Base-by-base conservation (phyloP, 1,140 invertebrate species). In the Oncopeltus fasciatus region DNA sequence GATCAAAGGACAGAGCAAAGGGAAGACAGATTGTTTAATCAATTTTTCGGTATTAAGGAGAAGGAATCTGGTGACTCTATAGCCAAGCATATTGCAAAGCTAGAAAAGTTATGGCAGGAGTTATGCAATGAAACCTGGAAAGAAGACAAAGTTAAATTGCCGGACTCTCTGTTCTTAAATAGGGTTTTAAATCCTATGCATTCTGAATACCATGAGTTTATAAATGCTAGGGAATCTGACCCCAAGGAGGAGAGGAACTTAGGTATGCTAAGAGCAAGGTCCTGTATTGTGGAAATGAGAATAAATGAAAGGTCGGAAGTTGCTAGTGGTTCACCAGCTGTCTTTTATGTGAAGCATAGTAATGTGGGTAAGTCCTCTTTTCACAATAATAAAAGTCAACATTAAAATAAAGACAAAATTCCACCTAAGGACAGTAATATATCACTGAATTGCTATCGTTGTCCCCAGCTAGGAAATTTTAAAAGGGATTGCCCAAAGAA, bases 91-190 rank as follows among this genome's bases (percentile, higher is more conserved):
- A 64, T 70, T 49, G 62, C 69, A 24, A 26, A 46, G 12, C 46
- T 71, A 9, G 63, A 71, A 43, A 60, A 63, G 47, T 56, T 62
- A 18, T 70, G 66, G 63, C 24, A 46, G 29, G 69, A 70, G 29
- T 44, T 71, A 38, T 69, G 69, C 59, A 67, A 67, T 57, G 69
- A 71, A 57, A 65, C 69, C 60, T 66, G 64, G 49, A 64, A 62
- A 59, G 56, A 59, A 43, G 63, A 61, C n/a, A 51, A 65, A 57
- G 65, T 57, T 31, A 61, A 67, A 43, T 47, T 70, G 33, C 65
- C 67, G 24, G 68, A 67, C 1, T 60, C 65, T 31, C 24, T 71
- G 18, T 62, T 70, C 18, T 63, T 69, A 57, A 66, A 63, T 47
- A 20, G 66, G 21, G 57, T 66, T 14, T 63, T 69, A 28, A 63